Evolutionary conservation across 2,888 invertebrate genomes (phyloP).

Genomic region (Tetragonula carbonaria): DNA sequence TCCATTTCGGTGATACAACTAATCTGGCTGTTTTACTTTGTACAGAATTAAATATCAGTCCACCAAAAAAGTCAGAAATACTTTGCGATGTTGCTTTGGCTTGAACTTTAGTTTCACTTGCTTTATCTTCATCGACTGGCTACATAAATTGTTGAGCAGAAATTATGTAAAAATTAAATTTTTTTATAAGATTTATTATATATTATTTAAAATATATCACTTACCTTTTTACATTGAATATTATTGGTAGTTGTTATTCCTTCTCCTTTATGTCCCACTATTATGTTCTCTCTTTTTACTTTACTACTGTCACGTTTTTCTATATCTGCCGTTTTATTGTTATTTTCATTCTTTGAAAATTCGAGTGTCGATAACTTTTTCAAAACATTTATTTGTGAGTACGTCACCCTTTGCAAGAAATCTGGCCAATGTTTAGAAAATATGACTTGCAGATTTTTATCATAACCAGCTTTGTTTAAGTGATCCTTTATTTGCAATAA

Average conservation of each 20-base stretch:
- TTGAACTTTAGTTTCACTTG: slow-evolving; percentile 36
- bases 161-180: not conserved
- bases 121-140: slow-evolving; percentile 33
- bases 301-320: slow-evolving; percentile 47
- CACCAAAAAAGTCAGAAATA: slow-evolving; percentile 83
- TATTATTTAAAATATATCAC: slow-evolving; percentile 22
- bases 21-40: slow-evolving; percentile 75
- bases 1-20: slow-evolving; percentile 84
- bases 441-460: slow-evolving; percentile 83
- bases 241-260: not conserved
- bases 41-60: slow-evolving; percentile 81
- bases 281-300: slow-evolving; percentile 47
- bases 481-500: slow-evolving; percentile 84
- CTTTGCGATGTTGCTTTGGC: slow-evolving; percentile 72
- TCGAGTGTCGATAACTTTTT: slow-evolving; percentile 62
- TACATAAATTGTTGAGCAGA: slow-evolving; percentile 14
- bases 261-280: slow-evolving; percentile 31
- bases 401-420: slow-evolving; percentile 84
- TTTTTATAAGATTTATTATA: no score
- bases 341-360: slow-evolving; percentile 3
- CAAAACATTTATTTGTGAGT: slow-evolving; percentile 76
- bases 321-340: slow-evolving; percentile 20
- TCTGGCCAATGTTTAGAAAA: slow-evolving; percentile 85
- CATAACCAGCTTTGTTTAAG: slow-evolving; percentile 83
- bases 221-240: slow-evolving; percentile 2